Conservation (phyloP, 2,888 invertebrate genomes). For the Vannuccia rotundouncinata region DNA sequence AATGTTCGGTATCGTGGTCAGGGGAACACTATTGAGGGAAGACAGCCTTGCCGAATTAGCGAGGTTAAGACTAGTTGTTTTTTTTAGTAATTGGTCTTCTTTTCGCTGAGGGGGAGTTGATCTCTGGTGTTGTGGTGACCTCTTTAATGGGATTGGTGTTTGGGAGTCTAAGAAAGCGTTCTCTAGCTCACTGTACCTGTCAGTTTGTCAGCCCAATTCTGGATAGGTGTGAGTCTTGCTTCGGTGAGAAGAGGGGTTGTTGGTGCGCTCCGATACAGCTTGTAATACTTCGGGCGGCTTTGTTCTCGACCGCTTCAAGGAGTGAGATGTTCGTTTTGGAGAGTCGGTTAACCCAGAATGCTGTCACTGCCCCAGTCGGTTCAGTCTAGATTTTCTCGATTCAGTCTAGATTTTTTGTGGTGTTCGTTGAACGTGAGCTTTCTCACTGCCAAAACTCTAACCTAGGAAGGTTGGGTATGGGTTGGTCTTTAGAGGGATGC, state of each 20-base stretch:
- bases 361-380: not conserved
- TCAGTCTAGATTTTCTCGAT: not conserved
- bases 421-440: not conserved
- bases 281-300: not conserved
- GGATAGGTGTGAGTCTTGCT: constrained; percentile 1
- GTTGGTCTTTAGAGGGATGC: no score
- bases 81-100: no score
- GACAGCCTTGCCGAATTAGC: no score
- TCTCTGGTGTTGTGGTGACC: not conserved
- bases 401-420: not conserved
- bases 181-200: not conserved
- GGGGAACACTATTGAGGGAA: no score
- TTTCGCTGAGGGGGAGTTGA: no score
- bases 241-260: not conserved
- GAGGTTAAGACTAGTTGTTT: no score
- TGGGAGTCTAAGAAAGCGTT: not conserved
- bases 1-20: no score
- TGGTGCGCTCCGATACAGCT: not conserved
- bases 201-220: not conserved
- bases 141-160: not conserved
- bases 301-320: not conserved
- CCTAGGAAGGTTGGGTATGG: not conserved
- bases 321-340: no score
- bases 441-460: not conserved
- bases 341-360: no score